phyloP scores from a whole-genome alignment of 2,888 invertebrate genomes.

The Eurytoma adleriae region DNA sequence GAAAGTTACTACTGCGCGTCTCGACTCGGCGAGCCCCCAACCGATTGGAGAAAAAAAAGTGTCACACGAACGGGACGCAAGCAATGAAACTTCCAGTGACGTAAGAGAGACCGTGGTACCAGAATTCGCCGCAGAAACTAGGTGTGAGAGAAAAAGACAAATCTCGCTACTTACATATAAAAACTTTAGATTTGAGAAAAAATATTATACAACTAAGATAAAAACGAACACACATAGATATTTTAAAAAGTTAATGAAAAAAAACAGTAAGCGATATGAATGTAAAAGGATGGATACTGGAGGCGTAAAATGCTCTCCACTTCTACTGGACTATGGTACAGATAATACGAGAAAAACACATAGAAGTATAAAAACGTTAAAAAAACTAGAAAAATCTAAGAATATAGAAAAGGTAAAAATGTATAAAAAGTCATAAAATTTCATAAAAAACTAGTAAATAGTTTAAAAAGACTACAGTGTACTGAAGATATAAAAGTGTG shows the following conservation, averaged over 20 bases:
- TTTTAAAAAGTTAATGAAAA: constrained; percentile 62
- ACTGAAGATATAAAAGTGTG: constrained; percentile 44
- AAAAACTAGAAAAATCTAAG: constrained; percentile 31
- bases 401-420: constrained; percentile 20
- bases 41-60: neutral
- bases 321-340: neutral
- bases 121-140: neutral
- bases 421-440: constrained; percentile 26
- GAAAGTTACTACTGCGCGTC: neutral
- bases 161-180: neutral
- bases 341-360: constrained; percentile 25
- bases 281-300: constrained; percentile 52
- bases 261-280: constrained; percentile 24
- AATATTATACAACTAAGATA: constrained; percentile 50
- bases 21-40: constrained; percentile 58
- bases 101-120: neutral
- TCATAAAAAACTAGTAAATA: constrained; percentile 13
- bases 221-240: constrained; percentile 61
- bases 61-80: constrained; percentile 17
- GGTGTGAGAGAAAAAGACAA: neutral
- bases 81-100: constrained; percentile 28
- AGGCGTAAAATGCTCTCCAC: constrained; percentile 16
- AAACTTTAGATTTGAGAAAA: constrained; percentile 24
- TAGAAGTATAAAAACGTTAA: constrained; percentile 47
- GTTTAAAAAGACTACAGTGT: constrained; percentile 51